phyloP scores from a whole-genome alignment of 1,140 invertebrate species.

The Brachionus rubens region DNA sequence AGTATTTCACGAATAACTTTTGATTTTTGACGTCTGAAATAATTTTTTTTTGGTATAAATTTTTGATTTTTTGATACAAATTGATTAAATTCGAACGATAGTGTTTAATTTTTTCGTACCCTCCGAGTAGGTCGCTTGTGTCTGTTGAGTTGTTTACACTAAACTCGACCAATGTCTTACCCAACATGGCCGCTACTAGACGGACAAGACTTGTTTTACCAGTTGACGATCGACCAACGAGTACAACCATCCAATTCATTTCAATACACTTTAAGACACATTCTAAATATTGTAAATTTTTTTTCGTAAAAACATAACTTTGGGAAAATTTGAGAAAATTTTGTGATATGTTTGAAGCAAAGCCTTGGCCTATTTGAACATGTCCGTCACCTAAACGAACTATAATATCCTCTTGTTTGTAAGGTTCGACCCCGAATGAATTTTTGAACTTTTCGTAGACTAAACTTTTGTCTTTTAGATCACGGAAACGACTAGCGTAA shows the following conservation, averaged over 20 bases:
- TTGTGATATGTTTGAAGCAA: background rate
- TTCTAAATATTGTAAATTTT: constrained; percentile 65
- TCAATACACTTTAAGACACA: constrained; percentile 76
- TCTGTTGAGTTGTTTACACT: constrained; percentile 70
- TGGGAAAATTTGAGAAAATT: background rate
- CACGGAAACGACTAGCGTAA: constrained; percentile 77
- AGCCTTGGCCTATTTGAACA: constrained; percentile 58
- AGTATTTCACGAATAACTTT: background rate
- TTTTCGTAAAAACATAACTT: constrained; percentile 11
- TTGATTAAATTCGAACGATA: background rate
- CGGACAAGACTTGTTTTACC: constrained; percentile 80
- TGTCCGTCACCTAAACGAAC: constrained; percentile 47
- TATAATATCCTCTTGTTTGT: background rate
- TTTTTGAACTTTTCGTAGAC: background rate
- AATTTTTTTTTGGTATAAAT: background rate
- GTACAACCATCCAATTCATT: constrained; percentile 84
- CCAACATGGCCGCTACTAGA: constrained; percentile 66
- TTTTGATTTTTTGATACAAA: background rate
- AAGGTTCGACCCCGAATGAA: background rate
- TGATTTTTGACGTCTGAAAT: background rate
- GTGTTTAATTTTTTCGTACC: constrained; percentile 82
- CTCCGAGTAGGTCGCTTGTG: constrained; percentile 86
- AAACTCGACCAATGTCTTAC: constrained; percentile 23
- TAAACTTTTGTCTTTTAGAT: constrained; percentile 67
- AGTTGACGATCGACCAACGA: constrained; percentile 74